Base-by-base conservation (phyloP, 53 echinoderm and acorn worm species). In the Stichopus horrens region DNA sequence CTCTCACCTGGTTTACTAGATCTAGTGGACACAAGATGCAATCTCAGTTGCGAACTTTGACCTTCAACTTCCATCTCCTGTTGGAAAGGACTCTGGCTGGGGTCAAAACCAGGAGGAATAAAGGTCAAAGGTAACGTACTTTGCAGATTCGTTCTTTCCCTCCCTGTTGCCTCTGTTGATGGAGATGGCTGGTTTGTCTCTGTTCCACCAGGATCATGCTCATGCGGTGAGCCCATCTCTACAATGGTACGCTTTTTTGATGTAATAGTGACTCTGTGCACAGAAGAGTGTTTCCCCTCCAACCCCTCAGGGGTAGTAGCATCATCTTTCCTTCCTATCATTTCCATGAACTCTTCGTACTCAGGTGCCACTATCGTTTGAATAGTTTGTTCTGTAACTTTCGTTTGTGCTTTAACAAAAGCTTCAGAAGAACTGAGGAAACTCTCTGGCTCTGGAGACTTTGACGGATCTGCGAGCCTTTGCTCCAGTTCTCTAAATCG, bases 291-390 rank as follows among this genome's bases (percentile, higher is more conserved):
- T 20, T 71, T 71, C 7, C 18, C 71, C 18, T 81, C 21, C 21
- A 55, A 21, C 22, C 21, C 58, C 56, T 58, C 81, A 19, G 9
- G 81, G 56, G 81, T 58, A 6, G 4, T 58, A 11, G 85, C 9
- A 51, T 10, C 6, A 67, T 37, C 37, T 67, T 23, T 85, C 85
- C 85, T 85, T n/a, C 85, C 85, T 13, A 85, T 23, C 23, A 63
- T 85, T 23, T 85, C 52, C 67, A 65, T 85, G 9, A 85, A 37
- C 51, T 85, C 85, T 65, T 85, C 85, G 66, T 85, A 85, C 65
- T 52, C 13, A 6, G 85, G 85, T 8, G 59, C 21, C 20, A 23
- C 65, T 14, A 7, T 53, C 5, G 65, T 11, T 37, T 63, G 63
- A 7, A 52, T 10, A 4, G 21, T 18, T 52, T 59, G 52, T 7